These are phyloP conservation scores for Clitarchus hookeri DNA, from an alignment of 2,888 invertebrate genomes.

Conservation along the genomic window DNA sequence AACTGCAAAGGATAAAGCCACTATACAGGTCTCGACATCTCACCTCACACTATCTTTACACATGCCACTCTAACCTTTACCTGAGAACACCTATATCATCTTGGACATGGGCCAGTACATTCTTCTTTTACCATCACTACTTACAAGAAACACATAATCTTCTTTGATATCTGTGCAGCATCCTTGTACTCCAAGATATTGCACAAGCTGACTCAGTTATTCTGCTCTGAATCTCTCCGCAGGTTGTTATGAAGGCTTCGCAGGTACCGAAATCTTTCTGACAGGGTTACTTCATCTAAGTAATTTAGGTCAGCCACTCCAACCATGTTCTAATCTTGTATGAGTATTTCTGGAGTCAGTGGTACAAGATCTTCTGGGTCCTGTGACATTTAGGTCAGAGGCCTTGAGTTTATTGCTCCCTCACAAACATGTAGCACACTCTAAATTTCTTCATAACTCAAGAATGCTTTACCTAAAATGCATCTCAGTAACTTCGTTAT, in stretches of 20 bases:
- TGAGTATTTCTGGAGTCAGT: not conserved
- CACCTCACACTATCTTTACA: not conserved
- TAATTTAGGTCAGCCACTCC: not conserved
- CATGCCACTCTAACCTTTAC: not conserved
- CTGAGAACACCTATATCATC: not conserved
- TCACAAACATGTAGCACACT: conserved; percentile 50
- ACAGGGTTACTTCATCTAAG: not conserved
- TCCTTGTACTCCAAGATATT: not conserved
- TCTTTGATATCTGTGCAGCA: not conserved
- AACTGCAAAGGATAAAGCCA: not conserved
- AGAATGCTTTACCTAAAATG: conserved; percentile 49
- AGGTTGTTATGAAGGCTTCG: not conserved
- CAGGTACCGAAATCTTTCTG: not conserved
- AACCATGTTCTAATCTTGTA: not conserved
- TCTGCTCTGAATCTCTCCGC: not conserved
- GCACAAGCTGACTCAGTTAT: not conserved
- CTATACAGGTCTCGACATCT: not conserved
- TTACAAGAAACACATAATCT: not conserved
- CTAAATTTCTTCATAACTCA: conserved; percentile 47
- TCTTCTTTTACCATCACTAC: not conserved
- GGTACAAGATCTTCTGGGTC: conserved; percentile 40
- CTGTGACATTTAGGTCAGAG: conserved; percentile 48
- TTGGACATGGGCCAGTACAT: not conserved
- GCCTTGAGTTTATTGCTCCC: conserved; percentile 49
- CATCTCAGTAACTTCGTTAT: conserved; percentile 51